Percentiles rank a stretch among this genome's conserved stretches.
phyloP scores from a whole-genome alignment of 2,888 invertebrate genomes.

The Drosophila dives region DNA sequence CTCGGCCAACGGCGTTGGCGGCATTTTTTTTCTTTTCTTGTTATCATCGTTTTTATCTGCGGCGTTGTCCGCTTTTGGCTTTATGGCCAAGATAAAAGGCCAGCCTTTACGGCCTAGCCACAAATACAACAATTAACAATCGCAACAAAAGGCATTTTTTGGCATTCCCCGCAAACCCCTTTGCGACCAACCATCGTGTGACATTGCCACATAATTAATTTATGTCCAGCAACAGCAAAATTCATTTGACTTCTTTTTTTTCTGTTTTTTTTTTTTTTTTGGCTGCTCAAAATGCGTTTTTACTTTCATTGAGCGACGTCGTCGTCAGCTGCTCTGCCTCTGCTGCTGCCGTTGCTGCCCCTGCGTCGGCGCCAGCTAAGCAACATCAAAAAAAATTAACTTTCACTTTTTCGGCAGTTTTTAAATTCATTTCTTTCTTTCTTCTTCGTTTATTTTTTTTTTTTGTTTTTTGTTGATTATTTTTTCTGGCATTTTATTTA shows the following conservation, averaged over 20 bases:
- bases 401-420: conserved; percentile 85
- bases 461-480: conserved; percentile 40
- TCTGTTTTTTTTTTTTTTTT: neutral
- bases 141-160: conserved; percentile 63
- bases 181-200: conserved; percentile 25
- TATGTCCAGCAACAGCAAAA: conserved; percentile 50
- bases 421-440: conserved; percentile 80
- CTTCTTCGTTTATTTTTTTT: conserved; percentile 38
- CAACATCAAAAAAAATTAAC: conserved; percentile 80
- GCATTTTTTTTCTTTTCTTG: conserved; percentile 23
- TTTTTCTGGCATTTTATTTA: conserved; percentile 49
- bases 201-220: conserved; percentile 74
- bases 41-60: conserved; percentile 64
- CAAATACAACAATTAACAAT: conserved; percentile 29
- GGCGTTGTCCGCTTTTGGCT: conserved; percentile 24
- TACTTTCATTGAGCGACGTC: conserved; percentile 79
- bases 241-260: conserved; percentile 48
- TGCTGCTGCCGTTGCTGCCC: conserved; percentile 20
- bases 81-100: conserved; percentile 61
- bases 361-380: conserved; percentile 57
- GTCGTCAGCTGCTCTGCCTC: conserved; percentile 32
- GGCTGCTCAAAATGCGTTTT: conserved; percentile 74
- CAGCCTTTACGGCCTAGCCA: conserved; percentile 47
- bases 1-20: conserved; percentile 33
- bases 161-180: conserved; percentile 8